phyloP scores from a whole-genome alignment of 2,888 invertebrate species.

The Pseudolycoriella hygida region DNA sequence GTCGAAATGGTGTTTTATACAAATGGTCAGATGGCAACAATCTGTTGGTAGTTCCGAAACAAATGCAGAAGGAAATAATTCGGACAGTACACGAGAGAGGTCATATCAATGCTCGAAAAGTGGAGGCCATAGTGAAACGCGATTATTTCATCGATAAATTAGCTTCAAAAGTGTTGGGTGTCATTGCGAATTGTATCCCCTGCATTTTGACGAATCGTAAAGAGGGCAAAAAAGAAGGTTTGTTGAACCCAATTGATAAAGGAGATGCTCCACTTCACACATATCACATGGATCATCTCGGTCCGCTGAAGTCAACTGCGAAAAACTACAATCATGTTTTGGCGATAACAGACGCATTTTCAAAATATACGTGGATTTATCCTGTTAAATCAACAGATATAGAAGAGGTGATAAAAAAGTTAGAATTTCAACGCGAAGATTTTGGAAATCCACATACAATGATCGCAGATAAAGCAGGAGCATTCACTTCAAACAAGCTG shows the following conservation, averaged over 20 bases:
- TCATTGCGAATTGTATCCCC: not conserved
- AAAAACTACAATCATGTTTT: constrained; percentile 5
- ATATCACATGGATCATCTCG: constrained; percentile 5
- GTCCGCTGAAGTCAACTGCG: constrained; percentile 3
- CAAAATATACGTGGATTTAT: constrained; percentile 5
- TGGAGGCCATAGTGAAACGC: too few species aligned
- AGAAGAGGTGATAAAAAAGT: constrained; percentile 3
- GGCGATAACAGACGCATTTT: constrained; percentile 7
- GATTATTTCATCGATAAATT: too few species aligned
- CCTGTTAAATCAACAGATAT: constrained; percentile 3
- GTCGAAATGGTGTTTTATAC: too few species aligned
- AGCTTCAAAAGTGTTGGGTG: too few species aligned
- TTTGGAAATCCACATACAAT: constrained; percentile 6
- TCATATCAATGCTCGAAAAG: too few species aligned
- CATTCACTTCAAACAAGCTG: constrained; percentile 7
- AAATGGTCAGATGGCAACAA: too few species aligned
- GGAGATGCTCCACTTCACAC: constrained; percentile 1
- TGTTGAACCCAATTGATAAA: constrained; percentile 5
- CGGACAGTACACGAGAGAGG: too few species aligned
- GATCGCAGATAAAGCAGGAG: constrained; percentile 6
- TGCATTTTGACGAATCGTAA: not conserved
- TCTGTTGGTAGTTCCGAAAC: too few species aligned
- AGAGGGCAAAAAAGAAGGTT: constrained; percentile 4
- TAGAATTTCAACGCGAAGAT: not conserved
- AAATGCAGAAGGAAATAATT: too few species aligned